phyloP scores from a whole-genome alignment of 1,140 invertebrate species.

The Leptopilina boulardi region DNA sequence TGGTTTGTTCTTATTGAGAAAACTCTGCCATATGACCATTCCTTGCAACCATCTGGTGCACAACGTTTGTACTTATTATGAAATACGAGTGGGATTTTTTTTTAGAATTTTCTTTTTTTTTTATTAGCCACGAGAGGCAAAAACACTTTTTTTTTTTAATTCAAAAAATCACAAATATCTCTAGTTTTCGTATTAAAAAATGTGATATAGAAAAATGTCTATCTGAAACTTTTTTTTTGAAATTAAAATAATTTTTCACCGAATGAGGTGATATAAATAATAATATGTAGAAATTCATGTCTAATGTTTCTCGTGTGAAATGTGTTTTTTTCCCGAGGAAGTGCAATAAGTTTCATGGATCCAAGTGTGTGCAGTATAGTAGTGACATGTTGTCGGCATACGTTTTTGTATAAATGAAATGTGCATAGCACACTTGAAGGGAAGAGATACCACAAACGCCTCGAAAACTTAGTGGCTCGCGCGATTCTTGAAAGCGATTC shows the following conservation, averaged over 20 bases:
- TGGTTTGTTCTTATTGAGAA: constrained; percentile 12
- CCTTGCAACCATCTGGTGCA: background rate
- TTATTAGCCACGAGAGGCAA: background rate
- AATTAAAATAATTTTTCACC: too few species aligned
- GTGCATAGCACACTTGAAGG: constrained; percentile 18
- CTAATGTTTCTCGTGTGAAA: too few species aligned
- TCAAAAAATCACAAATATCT: too few species aligned
- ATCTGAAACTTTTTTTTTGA: too few species aligned
- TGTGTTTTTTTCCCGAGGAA: too few species aligned
- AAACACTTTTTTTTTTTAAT: too few species aligned
- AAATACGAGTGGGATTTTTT: background rate
- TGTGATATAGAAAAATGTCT: too few species aligned
- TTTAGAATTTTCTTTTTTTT: background rate
- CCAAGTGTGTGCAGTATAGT: background rate
- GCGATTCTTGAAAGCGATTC: constrained; percentile 42
- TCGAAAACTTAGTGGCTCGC: constrained; percentile 30
- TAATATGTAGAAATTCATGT: too few species aligned
- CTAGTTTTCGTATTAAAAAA: too few species aligned
- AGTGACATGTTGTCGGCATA: background rate
- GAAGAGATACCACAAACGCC: constrained; percentile 6
- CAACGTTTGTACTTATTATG: background rate
- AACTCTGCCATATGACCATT: background rate
- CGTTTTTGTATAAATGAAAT: constrained; percentile 18
- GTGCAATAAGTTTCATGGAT: background rate
- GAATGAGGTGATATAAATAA: too few species aligned